Evolutionary conservation across 2,888 invertebrate species (phyloP).

Genomic region (Mesochorus sp.): DNA sequence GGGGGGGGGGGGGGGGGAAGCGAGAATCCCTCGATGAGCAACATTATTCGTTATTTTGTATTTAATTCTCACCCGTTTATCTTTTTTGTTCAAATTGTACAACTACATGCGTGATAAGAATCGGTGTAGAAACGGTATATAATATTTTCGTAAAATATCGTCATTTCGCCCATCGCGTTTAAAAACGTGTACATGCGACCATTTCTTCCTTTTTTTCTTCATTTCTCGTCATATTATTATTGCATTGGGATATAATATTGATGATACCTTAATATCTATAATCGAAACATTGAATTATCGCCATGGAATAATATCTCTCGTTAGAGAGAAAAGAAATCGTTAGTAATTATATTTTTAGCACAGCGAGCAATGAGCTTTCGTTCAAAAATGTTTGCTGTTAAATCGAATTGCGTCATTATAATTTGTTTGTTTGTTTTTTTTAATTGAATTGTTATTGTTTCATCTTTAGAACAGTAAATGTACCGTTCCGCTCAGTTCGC

Average conservation of each 20-base stretch:
- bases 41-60: constrained; percentile 28
- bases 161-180: constrained; percentile 22
- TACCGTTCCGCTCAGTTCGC: constrained; percentile 25
- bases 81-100: constrained; percentile 26
- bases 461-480: constrained; percentile 53
- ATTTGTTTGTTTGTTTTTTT: constrained; percentile 4
- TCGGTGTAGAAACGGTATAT: constrained; percentile 51
- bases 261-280: constrained; percentile 53
- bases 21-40: constrained; percentile 40
- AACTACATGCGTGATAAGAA: constrained; percentile 48
- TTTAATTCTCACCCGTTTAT: constrained; percentile 3
- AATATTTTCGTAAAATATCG: constrained; percentile 61
- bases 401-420: not conserved
- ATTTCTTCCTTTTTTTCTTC: constrained; percentile 15
- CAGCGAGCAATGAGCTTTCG: constrained; percentile 6
- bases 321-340: constrained; percentile 48
- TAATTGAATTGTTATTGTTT: not conserved
- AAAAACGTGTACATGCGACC: constrained; percentile 7
- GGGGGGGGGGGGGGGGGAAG: constrained; percentile 17
- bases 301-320: constrained; percentile 52
- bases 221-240: constrained; percentile 39
- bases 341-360: constrained; percentile 32
- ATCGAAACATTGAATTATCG: constrained; percentile 65
- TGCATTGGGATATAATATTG: constrained; percentile 61
- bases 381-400: not conserved